Conservation (phyloP, 1,140 invertebrate species). For the Nasonia giraulti region DNA sequence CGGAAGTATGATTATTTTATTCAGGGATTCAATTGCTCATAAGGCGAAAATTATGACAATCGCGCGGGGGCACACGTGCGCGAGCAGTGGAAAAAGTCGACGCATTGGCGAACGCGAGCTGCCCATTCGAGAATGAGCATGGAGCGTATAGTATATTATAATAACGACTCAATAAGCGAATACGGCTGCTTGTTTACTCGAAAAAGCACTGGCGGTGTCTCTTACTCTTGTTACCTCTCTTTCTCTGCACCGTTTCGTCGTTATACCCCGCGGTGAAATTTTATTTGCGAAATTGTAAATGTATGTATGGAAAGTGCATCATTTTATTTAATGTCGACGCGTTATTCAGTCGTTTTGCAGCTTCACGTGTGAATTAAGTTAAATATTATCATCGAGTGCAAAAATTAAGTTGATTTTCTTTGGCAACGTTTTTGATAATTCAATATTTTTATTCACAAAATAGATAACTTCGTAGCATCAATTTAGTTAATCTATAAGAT, state of each 20-base stretch:
- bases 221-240: not conserved
- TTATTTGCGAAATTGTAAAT: not conserved
- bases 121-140: too few relatives aligned
- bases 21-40: constrained; percentile 51
- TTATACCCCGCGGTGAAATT: not conserved
- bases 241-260: too few relatives aligned
- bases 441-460: too few relatives aligned
- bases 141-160: not conserved
- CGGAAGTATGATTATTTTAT: constrained; percentile 60
- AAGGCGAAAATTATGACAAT: constrained; percentile 15
- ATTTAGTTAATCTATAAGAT: too few relatives aligned
- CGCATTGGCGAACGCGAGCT: not conserved
- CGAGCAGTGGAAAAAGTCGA: not conserved
- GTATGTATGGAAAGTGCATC: not conserved
- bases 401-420: too few relatives aligned
- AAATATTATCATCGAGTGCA: too few relatives aligned
- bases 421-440: too few relatives aligned
- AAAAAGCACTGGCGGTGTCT: not conserved
- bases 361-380: not conserved
- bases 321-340: not conserved
- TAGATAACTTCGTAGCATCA: too few relatives aligned
- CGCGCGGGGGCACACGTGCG: not conserved
- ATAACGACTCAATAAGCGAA: not conserved
- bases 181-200: not conserved
- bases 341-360: not conserved